phyloP scores from a whole-genome alignment of 2,113 vertebrate species.

The Psophia crepitans region DNA sequence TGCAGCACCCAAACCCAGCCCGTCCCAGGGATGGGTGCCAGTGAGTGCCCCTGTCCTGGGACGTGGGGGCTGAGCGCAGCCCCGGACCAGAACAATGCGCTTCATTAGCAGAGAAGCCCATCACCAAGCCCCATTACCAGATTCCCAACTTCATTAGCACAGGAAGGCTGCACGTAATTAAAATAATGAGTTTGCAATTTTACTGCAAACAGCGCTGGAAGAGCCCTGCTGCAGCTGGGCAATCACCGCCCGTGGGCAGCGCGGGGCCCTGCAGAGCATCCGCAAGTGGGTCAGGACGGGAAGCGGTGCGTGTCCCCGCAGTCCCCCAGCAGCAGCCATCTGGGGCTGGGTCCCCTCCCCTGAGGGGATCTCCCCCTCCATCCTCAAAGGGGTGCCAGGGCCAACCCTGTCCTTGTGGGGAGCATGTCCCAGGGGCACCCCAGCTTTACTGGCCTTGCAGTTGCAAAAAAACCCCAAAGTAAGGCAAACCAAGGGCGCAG shows the following conservation, averaged over 20 bases:
- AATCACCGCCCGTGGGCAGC: not conserved
- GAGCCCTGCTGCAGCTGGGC: slow-evolving; percentile 18
- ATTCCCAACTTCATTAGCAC: slow-evolving; percentile 68
- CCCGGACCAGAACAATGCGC: not conserved
- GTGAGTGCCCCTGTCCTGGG: not conserved
- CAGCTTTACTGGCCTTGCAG: not conserved
- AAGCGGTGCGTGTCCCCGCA: not conserved
- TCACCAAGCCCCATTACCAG: slow-evolving; percentile 61
- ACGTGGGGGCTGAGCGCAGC: not conserved
- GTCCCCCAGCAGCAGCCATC: not conserved
- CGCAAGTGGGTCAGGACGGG: not conserved
- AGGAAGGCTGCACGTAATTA: slow-evolving; percentile 63
- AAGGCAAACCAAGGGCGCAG: not conserved
- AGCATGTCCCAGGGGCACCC: accelerated
- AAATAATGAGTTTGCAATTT: slow-evolving; percentile 67
- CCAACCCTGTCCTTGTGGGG: not conserved
- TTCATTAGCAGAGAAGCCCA: slow-evolving; percentile 51
- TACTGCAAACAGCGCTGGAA: slow-evolving; percentile 36
- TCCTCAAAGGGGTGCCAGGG: not conserved
- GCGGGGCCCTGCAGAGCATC: not conserved
- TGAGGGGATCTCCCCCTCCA: not conserved
- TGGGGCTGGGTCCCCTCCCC: not conserved
- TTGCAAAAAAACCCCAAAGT: accelerated
- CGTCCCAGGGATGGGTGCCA: not conserved
- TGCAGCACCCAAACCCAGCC: not conserved